Evolutionary conservation across 2,797 vertebrate genomes (phyloP).

Genomic region (Pangasius krempfi): DNA sequence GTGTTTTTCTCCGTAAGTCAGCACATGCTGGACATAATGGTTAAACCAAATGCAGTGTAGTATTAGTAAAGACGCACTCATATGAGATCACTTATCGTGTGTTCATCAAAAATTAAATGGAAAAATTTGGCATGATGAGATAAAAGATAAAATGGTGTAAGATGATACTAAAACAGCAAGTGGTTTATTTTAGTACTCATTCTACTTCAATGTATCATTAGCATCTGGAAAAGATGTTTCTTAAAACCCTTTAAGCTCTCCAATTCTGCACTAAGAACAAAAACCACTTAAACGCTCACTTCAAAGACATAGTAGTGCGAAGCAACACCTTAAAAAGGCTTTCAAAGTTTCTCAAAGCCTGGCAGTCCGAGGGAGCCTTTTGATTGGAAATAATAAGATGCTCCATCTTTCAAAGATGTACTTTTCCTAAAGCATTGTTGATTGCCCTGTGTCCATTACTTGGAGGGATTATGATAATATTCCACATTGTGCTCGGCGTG

Average conservation of each 20-base stretch:
- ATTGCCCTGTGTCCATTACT: constrained; percentile 98
- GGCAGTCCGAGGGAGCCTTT: constrained; percentile 68
- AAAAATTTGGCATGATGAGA: neutral
- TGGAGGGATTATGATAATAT: constrained; percentile 99
- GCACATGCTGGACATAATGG: neutral
- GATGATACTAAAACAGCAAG: neutral
- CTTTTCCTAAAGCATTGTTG: constrained; percentile 91
- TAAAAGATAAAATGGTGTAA: neutral
- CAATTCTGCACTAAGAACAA: neutral
- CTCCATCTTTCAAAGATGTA: constrained; percentile 86
- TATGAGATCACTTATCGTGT: neutral
- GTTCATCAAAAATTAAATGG: neutral
- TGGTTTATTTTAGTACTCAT: neutral
- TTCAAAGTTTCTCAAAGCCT: constrained; percentile 73
- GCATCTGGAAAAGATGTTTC: neutral
- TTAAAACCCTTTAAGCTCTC: neutral
- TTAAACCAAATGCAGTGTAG: neutral
- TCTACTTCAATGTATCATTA: neutral
- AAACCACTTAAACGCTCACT: constrained; percentile 11
- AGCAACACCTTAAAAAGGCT: constrained; percentile 47
- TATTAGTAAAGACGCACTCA: neutral
- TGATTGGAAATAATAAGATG: constrained; percentile 79
- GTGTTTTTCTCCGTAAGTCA: neutral
- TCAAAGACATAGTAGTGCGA: constrained; percentile 10
- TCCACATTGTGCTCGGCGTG: constrained; percentile 96